Evolutionary conservation across 1,140 invertebrate species (phyloP).

Genomic region (Drosophila seguyi): DNA sequence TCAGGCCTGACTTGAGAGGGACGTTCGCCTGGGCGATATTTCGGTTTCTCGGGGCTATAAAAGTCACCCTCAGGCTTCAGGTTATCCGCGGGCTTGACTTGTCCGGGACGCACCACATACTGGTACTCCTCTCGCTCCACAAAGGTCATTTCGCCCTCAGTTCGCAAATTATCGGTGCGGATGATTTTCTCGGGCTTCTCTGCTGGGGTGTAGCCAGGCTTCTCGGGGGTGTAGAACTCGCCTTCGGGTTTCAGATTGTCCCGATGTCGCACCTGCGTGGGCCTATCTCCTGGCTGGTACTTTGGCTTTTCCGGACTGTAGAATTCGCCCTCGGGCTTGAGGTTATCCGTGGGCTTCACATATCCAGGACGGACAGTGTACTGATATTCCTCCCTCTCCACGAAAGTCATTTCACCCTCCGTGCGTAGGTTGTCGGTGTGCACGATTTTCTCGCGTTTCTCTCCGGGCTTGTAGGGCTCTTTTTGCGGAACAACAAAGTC

Average conservation of each 20-base stretch:
- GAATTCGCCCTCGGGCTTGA: conserved; percentile 88
- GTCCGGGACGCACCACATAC: conserved; percentile 87
- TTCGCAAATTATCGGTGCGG: conserved; percentile 87
- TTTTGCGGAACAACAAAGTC: conserved; percentile 86
- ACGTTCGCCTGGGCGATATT: conserved; percentile 85
- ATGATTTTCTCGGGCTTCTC: conserved; percentile 87
- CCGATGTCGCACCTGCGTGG: conserved; percentile 85
- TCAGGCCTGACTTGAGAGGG: conserved; percentile 83
- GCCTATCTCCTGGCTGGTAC: conserved; percentile 66
- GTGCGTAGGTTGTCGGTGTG: conserved; percentile 87
- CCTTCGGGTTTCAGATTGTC: conserved; percentile 89
- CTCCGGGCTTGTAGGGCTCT: conserved; percentile 78
- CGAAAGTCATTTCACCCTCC: conserved; percentile 86
- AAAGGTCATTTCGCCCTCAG: conserved; percentile 87
- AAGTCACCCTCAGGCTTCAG: conserved; percentile 86
- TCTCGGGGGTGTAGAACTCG: conserved; percentile 88
- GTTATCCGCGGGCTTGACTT: conserved; percentile 88
- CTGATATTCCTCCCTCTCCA: conserved; percentile 85
- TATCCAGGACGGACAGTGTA: conserved; percentile 87
- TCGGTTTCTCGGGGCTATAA: conserved; percentile 79
- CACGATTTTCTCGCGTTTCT: conserved; percentile 65
- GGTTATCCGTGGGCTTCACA: conserved; percentile 87
- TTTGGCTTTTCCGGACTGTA: conserved; percentile 82
- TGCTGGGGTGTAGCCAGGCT: conserved; percentile 86
- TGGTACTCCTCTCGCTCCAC: conserved; percentile 84